Conservation (phyloP, 2,888 invertebrate species). For the Hirtodrosophila cameraria region DNA sequence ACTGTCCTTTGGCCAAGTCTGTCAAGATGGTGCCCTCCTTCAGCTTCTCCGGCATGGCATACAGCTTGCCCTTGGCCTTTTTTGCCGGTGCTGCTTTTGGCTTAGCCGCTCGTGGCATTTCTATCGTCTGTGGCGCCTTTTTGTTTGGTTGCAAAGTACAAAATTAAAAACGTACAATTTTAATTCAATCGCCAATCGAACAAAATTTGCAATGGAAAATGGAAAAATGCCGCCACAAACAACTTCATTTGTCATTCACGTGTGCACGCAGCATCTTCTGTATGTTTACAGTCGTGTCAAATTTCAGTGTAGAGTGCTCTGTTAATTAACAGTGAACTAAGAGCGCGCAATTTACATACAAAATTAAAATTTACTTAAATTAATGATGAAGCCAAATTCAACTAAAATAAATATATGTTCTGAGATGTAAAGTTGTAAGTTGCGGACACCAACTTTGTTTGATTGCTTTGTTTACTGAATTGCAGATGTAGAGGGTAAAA, state of each 20-base stretch:
- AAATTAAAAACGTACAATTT: constrained; percentile 6
- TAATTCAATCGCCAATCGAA: not conserved
- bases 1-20: constrained; percentile 91
- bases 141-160: no score
- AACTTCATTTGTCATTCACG: constrained; percentile 16
- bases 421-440: not conserved
- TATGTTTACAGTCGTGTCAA: constrained; percentile 16
- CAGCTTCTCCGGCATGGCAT: constrained; percentile 82
- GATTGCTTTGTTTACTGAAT: no score
- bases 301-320: not conserved
- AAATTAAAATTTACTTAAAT: no score
- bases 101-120: constrained; percentile 75
- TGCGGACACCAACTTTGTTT: no score
- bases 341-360: constrained; percentile 1
- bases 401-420: not conserved
- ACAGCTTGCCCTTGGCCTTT: constrained; percentile 77
- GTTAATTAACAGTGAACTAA: constrained; percentile 1
- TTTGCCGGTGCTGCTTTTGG: constrained; percentile 60
- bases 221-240: constrained; percentile 17
- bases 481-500: no score
- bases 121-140: no score
- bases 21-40: constrained; percentile 89
- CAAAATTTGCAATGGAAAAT: no score
- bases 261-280: constrained; percentile 1
- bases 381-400: no score